Evolutionary conservation across 2,797 vertebrate species (phyloP).

Genomic region (Pristis pectinata): DNA sequence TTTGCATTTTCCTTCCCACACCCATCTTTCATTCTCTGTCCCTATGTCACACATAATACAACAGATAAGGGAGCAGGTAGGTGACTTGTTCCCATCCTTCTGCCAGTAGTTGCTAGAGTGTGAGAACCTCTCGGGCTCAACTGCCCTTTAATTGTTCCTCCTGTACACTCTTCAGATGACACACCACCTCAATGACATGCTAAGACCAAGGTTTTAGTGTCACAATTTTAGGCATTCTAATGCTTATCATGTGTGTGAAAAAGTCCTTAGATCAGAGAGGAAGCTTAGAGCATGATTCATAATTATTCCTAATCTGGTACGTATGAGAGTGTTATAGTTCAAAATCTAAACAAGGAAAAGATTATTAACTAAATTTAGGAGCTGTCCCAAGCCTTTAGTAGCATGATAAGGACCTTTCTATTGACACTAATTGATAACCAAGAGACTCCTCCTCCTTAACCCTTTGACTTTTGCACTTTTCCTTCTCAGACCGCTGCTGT

Average conservation of each 20-base stretch:
- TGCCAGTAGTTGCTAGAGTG: not conserved
- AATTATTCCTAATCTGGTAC: not conserved
- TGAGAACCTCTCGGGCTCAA: not conserved
- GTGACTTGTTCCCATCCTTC: not conserved
- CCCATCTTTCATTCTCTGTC: not conserved
- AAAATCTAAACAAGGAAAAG: not conserved
- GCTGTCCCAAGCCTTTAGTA: not conserved
- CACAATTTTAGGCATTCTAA: not conserved
- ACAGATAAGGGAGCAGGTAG: not conserved
- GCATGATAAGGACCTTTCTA: not conserved
- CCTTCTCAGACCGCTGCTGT: constrained; percentile 45
- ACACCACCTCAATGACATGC: constrained; percentile 5
- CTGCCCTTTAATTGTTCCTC: constrained; percentile 13
- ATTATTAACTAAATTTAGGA: not conserved
- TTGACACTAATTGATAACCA: constrained; percentile 51
- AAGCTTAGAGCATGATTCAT: constrained; percentile 12
- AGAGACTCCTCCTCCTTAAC: constrained; percentile 51
- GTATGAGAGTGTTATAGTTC: not conserved
- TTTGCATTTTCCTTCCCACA: constrained; percentile 3
- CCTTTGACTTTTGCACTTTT: constrained; percentile 53
- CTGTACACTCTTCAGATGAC: not conserved
- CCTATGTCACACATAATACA: not conserved
- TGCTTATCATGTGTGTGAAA: not conserved
- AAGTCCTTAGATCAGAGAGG: not conserved
- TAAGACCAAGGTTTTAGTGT: constrained; percentile 6